A percentile compares a stretch with the other conserved stretches of the same genome.
Evolutionary conservation across 1,140 invertebrate species (phyloP).

Genomic region (Coelopa frigida): DNA sequence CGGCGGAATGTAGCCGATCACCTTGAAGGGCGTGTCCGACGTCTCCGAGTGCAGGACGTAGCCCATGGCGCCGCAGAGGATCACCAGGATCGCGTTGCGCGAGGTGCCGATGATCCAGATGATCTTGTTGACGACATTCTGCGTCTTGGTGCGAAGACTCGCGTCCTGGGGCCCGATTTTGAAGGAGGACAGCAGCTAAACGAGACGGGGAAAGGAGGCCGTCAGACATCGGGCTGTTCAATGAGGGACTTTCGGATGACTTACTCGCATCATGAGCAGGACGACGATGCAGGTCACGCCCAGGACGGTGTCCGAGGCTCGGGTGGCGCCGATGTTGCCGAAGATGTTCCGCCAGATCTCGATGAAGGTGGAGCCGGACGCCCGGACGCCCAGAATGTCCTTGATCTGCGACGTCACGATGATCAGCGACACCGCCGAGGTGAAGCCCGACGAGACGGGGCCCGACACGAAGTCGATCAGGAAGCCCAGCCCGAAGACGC

Average conservation of each 20-base stretch:
- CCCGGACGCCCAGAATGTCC: conserved; percentile 70
- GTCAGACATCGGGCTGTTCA: neutral
- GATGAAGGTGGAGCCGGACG: conserved; percentile 64
- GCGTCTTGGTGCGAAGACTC: conserved; percentile 45
- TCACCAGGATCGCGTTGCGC: conserved; percentile 70
- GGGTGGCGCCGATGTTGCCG: conserved; percentile 53
- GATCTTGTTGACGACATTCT: conserved; percentile 49
- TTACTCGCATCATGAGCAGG: conserved; percentile 63
- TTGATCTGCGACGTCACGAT: conserved; percentile 85
- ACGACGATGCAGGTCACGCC: conserved; percentile 64
- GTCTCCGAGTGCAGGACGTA: conserved; percentile 45
- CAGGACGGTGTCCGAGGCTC: conserved; percentile 60
- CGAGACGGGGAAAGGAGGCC: neutral
- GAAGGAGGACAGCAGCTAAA: conserved; percentile 40
- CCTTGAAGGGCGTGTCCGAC: conserved; percentile 37
- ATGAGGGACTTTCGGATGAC: conserved; percentile 6
- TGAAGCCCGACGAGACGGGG: conserved; percentile 88
- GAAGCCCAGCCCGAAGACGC: conserved; percentile 81
- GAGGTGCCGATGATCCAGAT: conserved; percentile 62
- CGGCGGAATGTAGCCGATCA: conserved; percentile 55
- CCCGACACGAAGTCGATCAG: conserved; percentile 89
- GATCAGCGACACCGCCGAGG: conserved; percentile 84
- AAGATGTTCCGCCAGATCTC: conserved; percentile 64
- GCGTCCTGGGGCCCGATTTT: conserved; percentile 51
- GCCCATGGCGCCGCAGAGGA: conserved; percentile 57